These are phyloP conservation scores for Chamaetylas fuelleborni DNA, from an alignment of 2,113 vertebrate genomes.

Conservation along the genomic window DNA sequence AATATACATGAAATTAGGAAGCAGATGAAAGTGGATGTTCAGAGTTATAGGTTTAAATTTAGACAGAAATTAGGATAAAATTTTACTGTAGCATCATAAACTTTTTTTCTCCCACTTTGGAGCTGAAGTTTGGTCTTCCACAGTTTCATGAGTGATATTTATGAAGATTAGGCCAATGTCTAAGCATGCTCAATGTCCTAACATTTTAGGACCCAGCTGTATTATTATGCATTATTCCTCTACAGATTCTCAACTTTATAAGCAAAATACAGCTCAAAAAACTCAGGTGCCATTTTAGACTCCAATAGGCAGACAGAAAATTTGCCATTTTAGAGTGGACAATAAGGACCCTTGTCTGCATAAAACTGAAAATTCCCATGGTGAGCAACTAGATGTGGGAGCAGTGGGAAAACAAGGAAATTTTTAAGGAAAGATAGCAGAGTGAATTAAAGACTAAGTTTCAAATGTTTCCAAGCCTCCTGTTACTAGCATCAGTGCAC, in stretches of 20 bases:
- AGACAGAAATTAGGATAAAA: background rate
- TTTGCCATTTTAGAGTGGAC: background rate
- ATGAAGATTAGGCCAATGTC: background rate
- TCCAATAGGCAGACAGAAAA: background rate
- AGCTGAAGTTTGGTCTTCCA: background rate
- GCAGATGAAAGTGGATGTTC: background rate
- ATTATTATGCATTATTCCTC: background rate
- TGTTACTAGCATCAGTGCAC: background rate
- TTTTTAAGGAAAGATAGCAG: background rate
- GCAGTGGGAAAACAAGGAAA: background rate
- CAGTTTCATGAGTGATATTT: background rate
- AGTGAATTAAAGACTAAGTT: background rate
- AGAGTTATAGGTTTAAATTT: background rate
- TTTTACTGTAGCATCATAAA: background rate
- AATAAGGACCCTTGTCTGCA: background rate
- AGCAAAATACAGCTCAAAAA: background rate
- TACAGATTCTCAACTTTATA: background rate
- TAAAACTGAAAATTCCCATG: slow-evolving; percentile 12
- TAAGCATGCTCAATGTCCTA: background rate
- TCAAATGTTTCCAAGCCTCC: slow-evolving; percentile 33
- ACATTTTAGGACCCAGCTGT: background rate
- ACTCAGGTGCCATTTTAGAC: background rate
- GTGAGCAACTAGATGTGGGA: background rate
- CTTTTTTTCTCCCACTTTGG: background rate
- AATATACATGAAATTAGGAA: background rate